Conservation (phyloP, 2,797 vertebrate species). For the Pyrocephalus nanus region DNA sequence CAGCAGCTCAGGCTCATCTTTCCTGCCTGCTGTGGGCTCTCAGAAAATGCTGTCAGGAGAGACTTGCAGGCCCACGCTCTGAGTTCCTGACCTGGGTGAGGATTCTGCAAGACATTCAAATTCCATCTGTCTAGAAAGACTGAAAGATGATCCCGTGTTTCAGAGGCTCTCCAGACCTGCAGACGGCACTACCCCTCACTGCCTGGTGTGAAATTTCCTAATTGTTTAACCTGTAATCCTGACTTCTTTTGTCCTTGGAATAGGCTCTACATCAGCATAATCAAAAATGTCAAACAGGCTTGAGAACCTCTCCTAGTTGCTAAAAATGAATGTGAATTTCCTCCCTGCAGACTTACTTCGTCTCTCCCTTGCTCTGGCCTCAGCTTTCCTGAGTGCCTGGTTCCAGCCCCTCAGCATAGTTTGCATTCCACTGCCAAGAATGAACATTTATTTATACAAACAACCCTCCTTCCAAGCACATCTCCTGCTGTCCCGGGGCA, state of each 20-base stretch:
- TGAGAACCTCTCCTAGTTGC: constrained; percentile 69
- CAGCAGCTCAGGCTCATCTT: neutral
- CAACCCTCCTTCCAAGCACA: constrained; percentile 54
- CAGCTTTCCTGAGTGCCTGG: constrained; percentile 50
- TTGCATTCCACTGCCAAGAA: constrained; percentile 73
- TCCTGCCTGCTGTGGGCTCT: neutral
- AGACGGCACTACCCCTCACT: neutral
- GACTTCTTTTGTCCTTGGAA: constrained; percentile 54
- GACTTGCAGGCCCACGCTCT: neutral
- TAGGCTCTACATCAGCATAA: constrained; percentile 31
- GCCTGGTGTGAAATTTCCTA: constrained; percentile 15
- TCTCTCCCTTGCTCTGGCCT: constrained; percentile 66
- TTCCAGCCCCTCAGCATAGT: constrained; percentile 69
- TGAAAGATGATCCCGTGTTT: constrained; percentile 21
- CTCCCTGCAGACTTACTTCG: neutral
- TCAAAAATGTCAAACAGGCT: constrained; percentile 62
- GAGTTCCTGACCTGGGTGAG: constrained; percentile 14
- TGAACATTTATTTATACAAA: constrained; percentile 74
- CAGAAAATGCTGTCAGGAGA: neutral
- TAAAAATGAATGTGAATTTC: constrained; percentile 62
- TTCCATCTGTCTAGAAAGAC: constrained; percentile 41
- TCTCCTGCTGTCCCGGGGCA: constrained; percentile 28
- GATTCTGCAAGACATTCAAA: constrained; percentile 46
- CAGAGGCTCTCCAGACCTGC: constrained; percentile 17
- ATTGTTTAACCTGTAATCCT: constrained; percentile 35